Evolutionary conservation across 2,888 invertebrate genomes (phyloP).

Genomic region (Drosophila planitibia): DNA sequence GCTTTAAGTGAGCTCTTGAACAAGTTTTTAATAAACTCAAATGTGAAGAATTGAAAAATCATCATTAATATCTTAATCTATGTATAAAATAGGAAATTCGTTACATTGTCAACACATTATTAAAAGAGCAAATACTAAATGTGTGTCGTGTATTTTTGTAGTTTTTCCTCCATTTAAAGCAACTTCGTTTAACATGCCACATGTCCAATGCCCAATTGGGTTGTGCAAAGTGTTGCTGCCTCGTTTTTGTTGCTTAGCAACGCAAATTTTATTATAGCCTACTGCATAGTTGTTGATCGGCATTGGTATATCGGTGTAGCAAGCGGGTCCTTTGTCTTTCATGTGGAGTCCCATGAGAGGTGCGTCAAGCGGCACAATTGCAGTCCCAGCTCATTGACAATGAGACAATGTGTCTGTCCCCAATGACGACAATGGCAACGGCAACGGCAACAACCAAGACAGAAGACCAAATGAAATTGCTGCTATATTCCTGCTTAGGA

Average conservation of each 20-base stretch:
- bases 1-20: background rate
- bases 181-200: conserved; percentile 16
- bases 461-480: conserved; percentile 36
- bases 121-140: background rate
- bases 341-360: conserved; percentile 66
- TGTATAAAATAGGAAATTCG: background rate
- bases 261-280: conserved; percentile 35
- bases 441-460: conserved; percentile 3
- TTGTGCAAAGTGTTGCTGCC: conserved; percentile 20
- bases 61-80: background rate
- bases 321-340: conserved; percentile 68
- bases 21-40: background rate
- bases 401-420: conserved; percentile 49
- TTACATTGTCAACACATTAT: background rate
- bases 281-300: conserved; percentile 35
- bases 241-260: conserved; percentile 40
- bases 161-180: background rate
- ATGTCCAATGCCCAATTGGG: conserved; percentile 15
- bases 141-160: background rate
- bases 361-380: conserved; percentile 40
- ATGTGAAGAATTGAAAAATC: background rate
- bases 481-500: conserved; percentile 61
- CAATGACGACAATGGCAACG: conserved; percentile 30
- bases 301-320: conserved; percentile 23
- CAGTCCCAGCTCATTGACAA: conserved; percentile 38